Conservation (phyloP, 2,888 invertebrate genomes). For the Drosophila mercatorum region DNA sequence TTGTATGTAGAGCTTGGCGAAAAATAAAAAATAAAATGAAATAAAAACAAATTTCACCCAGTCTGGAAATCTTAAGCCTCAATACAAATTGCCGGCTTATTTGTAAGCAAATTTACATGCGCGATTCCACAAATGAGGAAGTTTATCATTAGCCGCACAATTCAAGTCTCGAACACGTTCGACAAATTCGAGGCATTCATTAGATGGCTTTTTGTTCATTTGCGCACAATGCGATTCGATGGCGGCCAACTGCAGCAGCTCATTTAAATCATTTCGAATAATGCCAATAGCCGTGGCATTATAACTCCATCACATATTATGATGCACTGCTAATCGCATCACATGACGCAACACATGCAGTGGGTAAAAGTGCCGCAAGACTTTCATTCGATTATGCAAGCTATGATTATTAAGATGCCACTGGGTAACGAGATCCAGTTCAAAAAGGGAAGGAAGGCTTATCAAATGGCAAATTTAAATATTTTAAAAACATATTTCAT, state of each 20-base stretch:
- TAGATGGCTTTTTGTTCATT: slow-evolving; percentile 53
- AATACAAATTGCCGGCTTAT: slow-evolving; percentile 40
- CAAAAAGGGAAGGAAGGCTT: not conserved
- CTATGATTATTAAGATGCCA: slow-evolving; percentile 6
- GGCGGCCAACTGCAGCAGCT: slow-evolving; percentile 33
- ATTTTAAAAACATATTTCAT: not conserved
- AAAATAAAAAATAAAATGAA: slow-evolving; percentile 1
- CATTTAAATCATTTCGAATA: slow-evolving; percentile 65
- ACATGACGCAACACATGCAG: slow-evolving; percentile 55
- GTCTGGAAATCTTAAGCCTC: slow-evolving; percentile 24
- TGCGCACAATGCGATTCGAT: slow-evolving; percentile 39
- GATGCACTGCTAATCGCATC: slow-evolving; percentile 63
- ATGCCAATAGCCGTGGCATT: slow-evolving; percentile 57
- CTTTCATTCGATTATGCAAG: slow-evolving; percentile 66
- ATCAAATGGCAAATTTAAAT: not conserved
- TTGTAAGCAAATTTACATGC: slow-evolving; percentile 49
- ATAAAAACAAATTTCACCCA: slow-evolving; percentile 58
- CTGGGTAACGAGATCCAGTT: slow-evolving; percentile 15
- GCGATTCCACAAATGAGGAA: slow-evolving; percentile 66
- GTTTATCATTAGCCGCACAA: slow-evolving; percentile 65
- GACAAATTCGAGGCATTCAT: slow-evolving; percentile 50
- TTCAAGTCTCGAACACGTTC: slow-evolving; percentile 45
- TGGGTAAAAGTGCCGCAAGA: slow-evolving; percentile 66
- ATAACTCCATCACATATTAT: slow-evolving; percentile 39
- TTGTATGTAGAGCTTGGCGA: slow-evolving; percentile 22